Conservation (phyloP, 2,888 invertebrate genomes). For the Xylota segnis region DNA sequence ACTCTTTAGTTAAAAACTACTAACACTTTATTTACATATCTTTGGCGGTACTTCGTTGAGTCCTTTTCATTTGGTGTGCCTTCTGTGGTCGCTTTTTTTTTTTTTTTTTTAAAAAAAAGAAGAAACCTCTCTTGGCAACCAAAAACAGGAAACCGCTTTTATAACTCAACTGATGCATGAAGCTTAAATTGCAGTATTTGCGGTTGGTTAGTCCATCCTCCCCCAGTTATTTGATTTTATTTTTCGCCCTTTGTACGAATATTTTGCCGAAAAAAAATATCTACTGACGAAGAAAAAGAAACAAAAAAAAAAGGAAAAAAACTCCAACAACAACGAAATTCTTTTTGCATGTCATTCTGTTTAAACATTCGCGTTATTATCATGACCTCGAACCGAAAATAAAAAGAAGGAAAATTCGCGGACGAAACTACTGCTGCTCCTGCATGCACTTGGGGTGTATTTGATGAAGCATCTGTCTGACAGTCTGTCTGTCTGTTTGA, state of each 20-base stretch:
- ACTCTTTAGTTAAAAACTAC: no score
- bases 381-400: slow-evolving; percentile 32
- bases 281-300: neutral
- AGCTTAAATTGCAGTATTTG: slow-evolving; percentile 21
- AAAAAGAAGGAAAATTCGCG: slow-evolving; percentile 22
- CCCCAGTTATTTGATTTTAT: neutral
- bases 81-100: neutral
- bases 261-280: neutral
- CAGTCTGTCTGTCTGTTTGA: slow-evolving; percentile 27
- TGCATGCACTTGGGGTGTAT: slow-evolving; percentile 7
- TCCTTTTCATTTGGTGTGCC: neutral
- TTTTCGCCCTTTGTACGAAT: neutral
- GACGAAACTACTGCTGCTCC: neutral
- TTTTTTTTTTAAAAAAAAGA: neutral
- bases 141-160: slow-evolving; percentile 4
- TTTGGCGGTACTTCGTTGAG: neutral
- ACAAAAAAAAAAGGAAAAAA: no score
- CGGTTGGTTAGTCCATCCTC: slow-evolving; percentile 8
- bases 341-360: slow-evolving; percentile 40
- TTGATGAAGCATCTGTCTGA: slow-evolving; percentile 52
- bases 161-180: slow-evolving; percentile 3
- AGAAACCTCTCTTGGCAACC: no score
- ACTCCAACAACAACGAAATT: slow-evolving; percentile 6
- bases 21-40: neutral
- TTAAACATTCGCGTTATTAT: slow-evolving; percentile 54